Percentiles rank a stretch among this genome's conserved stretches.
phyloP scores from a whole-genome alignment of 2,113 vertebrate genomes.

The Erythrolamprus reginae region DNA sequence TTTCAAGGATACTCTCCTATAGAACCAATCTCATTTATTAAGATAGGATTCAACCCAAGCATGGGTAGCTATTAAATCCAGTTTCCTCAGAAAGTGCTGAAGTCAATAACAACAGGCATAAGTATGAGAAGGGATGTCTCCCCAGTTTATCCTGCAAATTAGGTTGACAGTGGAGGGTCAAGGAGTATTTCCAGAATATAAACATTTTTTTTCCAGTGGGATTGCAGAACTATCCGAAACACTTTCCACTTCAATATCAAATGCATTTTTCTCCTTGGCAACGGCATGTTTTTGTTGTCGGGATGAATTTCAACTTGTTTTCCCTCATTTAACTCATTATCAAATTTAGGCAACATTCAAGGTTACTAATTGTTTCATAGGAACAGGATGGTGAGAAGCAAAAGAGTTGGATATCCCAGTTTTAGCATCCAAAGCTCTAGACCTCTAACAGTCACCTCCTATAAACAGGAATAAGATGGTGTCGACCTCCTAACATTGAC shows the following conservation, averaged over 20 bases:
- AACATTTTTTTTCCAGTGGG: neutral
- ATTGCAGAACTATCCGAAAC: neutral
- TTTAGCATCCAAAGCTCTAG: neutral
- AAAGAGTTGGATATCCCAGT: neutral
- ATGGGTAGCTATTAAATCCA: neutral
- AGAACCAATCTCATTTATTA: neutral
- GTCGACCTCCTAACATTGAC: neutral
- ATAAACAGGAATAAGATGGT: neutral
- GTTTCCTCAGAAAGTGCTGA: neutral
- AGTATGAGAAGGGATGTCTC: neutral
- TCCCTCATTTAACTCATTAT: neutral
- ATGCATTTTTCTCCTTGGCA: neutral
- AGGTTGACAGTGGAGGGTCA: neutral
- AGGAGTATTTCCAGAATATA: neutral
- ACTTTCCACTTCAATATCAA: neutral
- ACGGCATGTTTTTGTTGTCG: neutral
- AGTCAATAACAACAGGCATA: neutral
- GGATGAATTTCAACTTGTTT: neutral
- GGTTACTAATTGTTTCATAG: neutral
- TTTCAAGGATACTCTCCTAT: neutral
- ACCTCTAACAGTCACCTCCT: neutral
- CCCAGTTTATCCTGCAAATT: neutral
- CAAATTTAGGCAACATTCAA: neutral
- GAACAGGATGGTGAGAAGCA: neutral
- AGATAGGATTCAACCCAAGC: neutral